These are phyloP conservation scores for Sebastes trivittatus DNA, from an alignment of 2,797 vertebrate genomes.

Conservation along the genomic window DNA sequence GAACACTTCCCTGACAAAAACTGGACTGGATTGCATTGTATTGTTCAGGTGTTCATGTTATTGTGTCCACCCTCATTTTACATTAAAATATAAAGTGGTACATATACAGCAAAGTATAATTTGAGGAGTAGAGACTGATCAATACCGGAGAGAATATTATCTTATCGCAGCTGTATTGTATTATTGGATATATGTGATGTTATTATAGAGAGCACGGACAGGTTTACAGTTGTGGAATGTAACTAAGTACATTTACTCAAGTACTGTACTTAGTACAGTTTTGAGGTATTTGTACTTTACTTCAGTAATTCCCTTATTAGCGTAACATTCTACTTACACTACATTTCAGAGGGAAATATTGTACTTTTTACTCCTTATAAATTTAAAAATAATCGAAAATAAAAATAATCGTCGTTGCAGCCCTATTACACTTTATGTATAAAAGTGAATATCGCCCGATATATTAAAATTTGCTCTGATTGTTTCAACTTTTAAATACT, in stretches of 20 bases:
- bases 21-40: background rate
- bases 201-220: background rate
- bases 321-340: background rate
- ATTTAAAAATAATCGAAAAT: no score
- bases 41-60: conserved; percentile 8
- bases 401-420: no score
- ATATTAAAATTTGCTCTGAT: background rate
- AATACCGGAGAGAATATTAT: background rate
- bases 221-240: background rate
- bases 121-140: background rate
- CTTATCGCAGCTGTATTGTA: background rate
- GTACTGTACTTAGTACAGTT: background rate
- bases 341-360: background rate
- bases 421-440: background rate
- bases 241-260: background rate
- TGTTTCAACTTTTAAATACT: background rate
- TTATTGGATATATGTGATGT: background rate
- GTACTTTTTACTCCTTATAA: no score
- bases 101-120: background rate
- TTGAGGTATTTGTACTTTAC: background rate
- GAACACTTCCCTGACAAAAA: background rate
- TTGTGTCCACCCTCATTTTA: background rate
- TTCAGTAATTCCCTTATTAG: background rate
- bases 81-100: conserved; percentile 5
- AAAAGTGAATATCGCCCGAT: background rate